A percentile compares a stretch with the other conserved stretches of the same genome.
These are phyloP conservation scores for Drosophila rubida DNA, from an alignment of 2,888 invertebrate species.

Conservation along the genomic window DNA sequence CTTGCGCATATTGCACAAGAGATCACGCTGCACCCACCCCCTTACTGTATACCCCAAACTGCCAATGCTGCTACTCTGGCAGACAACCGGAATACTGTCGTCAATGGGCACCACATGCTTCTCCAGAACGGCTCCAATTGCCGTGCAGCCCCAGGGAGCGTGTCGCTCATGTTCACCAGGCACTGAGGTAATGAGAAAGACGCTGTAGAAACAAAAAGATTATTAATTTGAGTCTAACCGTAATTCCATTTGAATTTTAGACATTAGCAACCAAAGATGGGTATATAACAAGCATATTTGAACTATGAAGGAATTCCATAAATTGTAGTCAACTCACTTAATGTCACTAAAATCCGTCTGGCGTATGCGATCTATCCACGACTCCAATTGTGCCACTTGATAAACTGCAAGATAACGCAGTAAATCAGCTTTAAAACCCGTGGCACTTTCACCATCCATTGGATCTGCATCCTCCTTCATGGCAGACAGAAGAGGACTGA, in stretches of 20 bases:
- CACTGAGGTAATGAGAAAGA: conserved; percentile 17
- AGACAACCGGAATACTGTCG: conserved; percentile 12
- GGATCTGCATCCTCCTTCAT: background rate
- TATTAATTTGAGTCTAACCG: background rate
- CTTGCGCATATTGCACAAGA: conserved; percentile 1
- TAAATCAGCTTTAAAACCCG: conserved; percentile 14
- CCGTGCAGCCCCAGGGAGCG: conserved; percentile 10
- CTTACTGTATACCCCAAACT: background rate
- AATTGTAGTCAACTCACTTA: conserved; percentile 6
- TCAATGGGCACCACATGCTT: conserved; percentile 6
- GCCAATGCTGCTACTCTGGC: conserved; percentile 21
- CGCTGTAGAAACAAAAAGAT: background rate
- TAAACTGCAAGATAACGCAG: conserved; percentile 7
- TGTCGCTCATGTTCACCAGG: background rate
- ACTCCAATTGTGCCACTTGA: conserved; percentile 86
- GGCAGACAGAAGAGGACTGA: conserved; percentile 13
- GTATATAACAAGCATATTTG: background rate
- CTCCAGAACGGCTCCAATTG: conserved; percentile 1
- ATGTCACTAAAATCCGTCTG: conserved; percentile 80
- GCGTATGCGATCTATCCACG: conserved; percentile 90
- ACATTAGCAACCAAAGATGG: too few species aligned
- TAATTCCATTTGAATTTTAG: too few species aligned
- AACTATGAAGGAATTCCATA: too few species aligned
- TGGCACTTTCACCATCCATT: conserved; percentile 11
- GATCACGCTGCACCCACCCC: conserved; percentile 7